Conservation (phyloP, 2,113 vertebrate species). For the Passerina amoena region DNA sequence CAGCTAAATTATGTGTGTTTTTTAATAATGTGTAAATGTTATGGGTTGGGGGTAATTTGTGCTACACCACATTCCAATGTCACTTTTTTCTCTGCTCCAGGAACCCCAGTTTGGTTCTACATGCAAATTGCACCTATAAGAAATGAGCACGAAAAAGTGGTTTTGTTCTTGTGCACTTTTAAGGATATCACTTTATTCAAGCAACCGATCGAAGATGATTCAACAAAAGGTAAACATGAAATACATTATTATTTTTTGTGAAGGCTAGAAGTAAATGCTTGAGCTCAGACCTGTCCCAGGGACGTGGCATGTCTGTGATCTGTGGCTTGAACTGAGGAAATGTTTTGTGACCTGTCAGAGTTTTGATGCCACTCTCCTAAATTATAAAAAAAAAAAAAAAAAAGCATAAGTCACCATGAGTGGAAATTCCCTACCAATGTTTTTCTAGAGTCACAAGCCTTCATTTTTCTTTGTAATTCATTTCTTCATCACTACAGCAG, state of each 20-base stretch:
- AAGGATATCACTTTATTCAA: conserved; percentile 98
- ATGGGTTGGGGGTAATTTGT: not conserved
- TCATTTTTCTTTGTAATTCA: not conserved
- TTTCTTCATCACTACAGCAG: not conserved
- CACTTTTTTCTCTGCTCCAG: conserved; percentile 70
- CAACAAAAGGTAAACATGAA: conserved; percentile 86
- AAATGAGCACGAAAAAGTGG: conserved; percentile 97
- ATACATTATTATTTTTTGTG: not conserved
- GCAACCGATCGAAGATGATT: conserved; percentile 95
- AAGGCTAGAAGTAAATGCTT: not conserved
- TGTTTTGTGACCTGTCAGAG: not conserved
- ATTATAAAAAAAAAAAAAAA: not conserved
- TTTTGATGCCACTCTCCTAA: not conserved
- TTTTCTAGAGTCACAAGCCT: not conserved
- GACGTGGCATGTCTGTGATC: not conserved
- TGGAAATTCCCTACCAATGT: not conserved
- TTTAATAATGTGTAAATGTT: not conserved
- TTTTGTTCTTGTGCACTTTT: conserved; percentile 96
- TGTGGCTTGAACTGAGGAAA: not conserved
- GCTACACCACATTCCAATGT: not conserved
- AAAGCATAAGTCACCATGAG: not conserved
- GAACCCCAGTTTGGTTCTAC: conserved; percentile 97
- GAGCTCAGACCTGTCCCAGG: not conserved
- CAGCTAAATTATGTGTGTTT: not conserved
- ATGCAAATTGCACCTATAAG: conserved; percentile 98